A percentile compares a stretch with the other conserved stretches of the same genome.
Evolutionary conservation across 2,888 invertebrate species (phyloP).

Genomic region (Synanthedon myopaeformis): DNA sequence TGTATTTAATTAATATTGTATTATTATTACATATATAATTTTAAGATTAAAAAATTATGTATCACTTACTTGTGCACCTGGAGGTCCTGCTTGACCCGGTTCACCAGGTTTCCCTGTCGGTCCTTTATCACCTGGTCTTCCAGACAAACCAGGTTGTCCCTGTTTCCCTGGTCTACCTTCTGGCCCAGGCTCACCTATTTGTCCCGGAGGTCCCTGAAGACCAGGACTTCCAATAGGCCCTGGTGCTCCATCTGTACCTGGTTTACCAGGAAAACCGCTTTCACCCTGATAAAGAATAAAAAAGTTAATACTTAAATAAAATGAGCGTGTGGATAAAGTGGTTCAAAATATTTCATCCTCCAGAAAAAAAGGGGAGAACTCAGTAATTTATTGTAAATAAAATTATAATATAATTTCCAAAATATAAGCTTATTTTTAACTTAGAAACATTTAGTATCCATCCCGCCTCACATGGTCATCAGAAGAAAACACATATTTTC

Average conservation of each 20-base stretch:
- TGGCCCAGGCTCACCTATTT: slow-evolving; percentile 70
- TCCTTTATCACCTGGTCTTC: slow-evolving; percentile 82
- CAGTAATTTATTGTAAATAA: too few species aligned
- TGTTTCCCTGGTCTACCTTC: slow-evolving; percentile 76
- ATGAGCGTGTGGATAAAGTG: too few species aligned
- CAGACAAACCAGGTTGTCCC: slow-evolving; percentile 78
- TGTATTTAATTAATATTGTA: too few species aligned
- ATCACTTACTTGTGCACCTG: slow-evolving; percentile 75
- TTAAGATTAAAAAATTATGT: not conserved
- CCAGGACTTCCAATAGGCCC: slow-evolving; percentile 77
- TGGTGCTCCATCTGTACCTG: slow-evolving; percentile 78
- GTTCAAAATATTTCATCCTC: too few species aligned
- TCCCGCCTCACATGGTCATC: too few species aligned
- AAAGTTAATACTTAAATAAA: too few species aligned
- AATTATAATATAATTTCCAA: too few species aligned
- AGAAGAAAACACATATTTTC: too few species aligned
- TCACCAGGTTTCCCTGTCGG: slow-evolving; percentile 75
- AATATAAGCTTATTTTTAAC: too few species aligned
- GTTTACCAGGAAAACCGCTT: slow-evolving; percentile 77
- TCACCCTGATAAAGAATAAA: slow-evolving; percentile 67
- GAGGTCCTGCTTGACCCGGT: slow-evolving; percentile 74
- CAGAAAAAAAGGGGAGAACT: too few species aligned
- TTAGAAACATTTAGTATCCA: too few species aligned
- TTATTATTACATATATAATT: not conserved
- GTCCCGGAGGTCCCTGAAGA: slow-evolving; percentile 75